These are phyloP conservation scores for Microcebus griseorufus DNA, from an alignment of 2,113 vertebrate genomes.

Conservation along the genomic window DNA sequence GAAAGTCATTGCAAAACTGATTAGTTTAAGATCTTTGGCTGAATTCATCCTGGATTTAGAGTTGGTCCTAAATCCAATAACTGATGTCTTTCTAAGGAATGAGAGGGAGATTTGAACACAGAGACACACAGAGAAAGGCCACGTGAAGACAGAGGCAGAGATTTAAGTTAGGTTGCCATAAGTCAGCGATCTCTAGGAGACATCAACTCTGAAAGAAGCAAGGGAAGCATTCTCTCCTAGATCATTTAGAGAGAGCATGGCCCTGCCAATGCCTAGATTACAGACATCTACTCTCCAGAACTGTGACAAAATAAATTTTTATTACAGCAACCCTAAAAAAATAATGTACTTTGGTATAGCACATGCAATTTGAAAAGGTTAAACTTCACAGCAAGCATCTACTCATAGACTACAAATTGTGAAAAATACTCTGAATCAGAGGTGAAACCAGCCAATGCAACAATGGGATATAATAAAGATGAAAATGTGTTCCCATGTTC, in stretches of 20 bases:
- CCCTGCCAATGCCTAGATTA: no score
- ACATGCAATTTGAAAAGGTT: background rate
- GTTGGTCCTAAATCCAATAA: background rate
- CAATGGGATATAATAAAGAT: background rate
- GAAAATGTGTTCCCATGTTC: background rate
- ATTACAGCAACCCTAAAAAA: background rate
- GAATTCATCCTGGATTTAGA: background rate
- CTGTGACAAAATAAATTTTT: background rate
- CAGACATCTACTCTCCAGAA: rapidly evolving
- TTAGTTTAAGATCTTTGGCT: background rate
- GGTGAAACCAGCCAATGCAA: background rate
- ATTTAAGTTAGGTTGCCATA: rapidly evolving
- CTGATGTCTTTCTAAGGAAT: background rate
- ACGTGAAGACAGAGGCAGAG: background rate
- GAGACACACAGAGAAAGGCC: background rate
- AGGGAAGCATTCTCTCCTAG: background rate
- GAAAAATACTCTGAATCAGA: background rate
- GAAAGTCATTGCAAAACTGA: background rate
- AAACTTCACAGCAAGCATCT: background rate
- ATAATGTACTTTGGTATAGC: background rate
- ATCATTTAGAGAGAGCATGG: background rate
- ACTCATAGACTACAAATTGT: no score
- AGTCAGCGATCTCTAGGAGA: background rate
- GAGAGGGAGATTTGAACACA: background rate
- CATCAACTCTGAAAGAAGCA: background rate